Percentiles rank a stretch among this genome's conserved stretches.
Conservation (phyloP, 1,140 invertebrate genomes). For the Lordiphosa mommai region DNA sequence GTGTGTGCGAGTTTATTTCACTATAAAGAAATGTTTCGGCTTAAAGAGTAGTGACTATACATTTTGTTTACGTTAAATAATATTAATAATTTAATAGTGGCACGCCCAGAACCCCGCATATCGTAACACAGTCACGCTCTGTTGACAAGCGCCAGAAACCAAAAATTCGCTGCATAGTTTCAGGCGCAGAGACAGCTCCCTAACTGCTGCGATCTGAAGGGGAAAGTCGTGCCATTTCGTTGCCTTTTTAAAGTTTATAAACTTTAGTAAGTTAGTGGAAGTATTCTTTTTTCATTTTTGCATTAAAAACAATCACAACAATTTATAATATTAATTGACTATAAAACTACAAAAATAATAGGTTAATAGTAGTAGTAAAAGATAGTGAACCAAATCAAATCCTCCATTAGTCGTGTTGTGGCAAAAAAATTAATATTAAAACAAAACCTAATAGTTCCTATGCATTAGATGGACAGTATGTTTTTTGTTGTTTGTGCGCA, state of each 20-base stretch:
- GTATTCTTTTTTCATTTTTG: conserved; percentile 47
- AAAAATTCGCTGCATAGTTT: conserved; percentile 65
- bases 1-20: conserved; percentile 42
- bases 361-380: conserved; percentile 55
- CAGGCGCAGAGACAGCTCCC: conserved; percentile 38
- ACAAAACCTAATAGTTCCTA: conserved; percentile 65
- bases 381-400: conserved; percentile 69
- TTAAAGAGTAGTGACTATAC: conserved; percentile 79
- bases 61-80: conserved; percentile 77
- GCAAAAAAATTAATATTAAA: conserved; percentile 59
- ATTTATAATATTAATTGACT: conserved; percentile 78
- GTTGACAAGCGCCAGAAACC: conserved; percentile 45
- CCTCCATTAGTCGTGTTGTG: conserved; percentile 79
- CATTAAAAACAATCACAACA: conserved; percentile 79
- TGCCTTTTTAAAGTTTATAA: conserved; percentile 65
- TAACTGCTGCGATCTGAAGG: neutral
- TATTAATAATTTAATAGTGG: conserved; percentile 73
- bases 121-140: neutral
- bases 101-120: conserved; percentile 3
- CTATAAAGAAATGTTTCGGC: conserved; percentile 60
- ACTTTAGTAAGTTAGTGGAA: conserved; percentile 72
- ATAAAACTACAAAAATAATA: conserved; percentile 76
- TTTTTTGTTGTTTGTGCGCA: conserved; percentile 55
- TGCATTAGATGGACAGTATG: conserved; percentile 45
- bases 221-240: conserved; percentile 32